These are phyloP conservation scores for Burhinus oedicnemus DNA, from an alignment of 2,113 vertebrate species.

Conservation along the genomic window DNA sequence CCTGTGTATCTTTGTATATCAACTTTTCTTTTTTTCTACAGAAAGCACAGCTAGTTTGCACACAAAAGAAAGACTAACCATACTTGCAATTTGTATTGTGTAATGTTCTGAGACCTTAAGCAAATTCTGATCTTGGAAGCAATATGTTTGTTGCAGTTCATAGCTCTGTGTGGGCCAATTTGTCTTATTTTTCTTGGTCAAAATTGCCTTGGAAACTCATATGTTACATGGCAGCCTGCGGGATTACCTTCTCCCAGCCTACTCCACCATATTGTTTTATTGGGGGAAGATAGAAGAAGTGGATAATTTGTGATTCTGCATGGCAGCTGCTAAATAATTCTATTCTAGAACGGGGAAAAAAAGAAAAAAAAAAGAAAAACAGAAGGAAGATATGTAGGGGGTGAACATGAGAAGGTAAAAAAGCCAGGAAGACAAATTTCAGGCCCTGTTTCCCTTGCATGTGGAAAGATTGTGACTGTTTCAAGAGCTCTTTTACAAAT, in stretches of 20 bases:
- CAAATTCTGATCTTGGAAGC: neutral
- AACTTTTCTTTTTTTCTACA: neutral
- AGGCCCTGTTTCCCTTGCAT: neutral
- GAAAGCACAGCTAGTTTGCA: neutral
- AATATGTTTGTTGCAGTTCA: neutral
- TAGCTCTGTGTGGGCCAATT: neutral
- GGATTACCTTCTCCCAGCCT: neutral
- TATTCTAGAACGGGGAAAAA: neutral
- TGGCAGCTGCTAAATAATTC: neutral
- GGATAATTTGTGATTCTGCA: neutral
- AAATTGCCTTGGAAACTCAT: neutral
- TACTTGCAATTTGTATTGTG: neutral
- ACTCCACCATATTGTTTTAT: neutral
- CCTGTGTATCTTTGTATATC: neutral
- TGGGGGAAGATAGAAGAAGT: neutral
- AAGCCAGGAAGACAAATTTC: neutral
- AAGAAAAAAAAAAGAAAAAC: neutral
- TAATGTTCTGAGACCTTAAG: neutral
- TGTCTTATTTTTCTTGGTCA: neutral
- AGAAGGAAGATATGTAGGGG: rapidly evolving
- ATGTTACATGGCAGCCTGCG: neutral
- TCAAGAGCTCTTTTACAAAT: neutral
- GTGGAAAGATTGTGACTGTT: neutral
- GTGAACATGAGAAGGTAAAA: neutral
- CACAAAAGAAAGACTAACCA: neutral